Base-by-base conservation (phyloP, 2,113 vertebrate genomes). In the Oncorhynchus keta region DNA sequence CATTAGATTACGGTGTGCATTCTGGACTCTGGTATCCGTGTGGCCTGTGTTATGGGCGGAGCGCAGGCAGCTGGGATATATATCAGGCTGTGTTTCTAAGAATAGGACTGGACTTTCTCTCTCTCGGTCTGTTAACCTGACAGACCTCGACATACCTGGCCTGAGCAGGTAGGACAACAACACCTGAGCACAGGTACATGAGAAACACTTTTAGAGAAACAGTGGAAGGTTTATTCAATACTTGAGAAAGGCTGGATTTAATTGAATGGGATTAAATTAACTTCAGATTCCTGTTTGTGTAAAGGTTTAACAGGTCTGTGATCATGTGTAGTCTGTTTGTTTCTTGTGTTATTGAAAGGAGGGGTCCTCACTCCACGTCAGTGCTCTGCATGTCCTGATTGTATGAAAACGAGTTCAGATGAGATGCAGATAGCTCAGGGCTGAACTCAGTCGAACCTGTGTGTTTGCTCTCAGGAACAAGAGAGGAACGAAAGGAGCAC, bases 381-480 rank as follows among this genome's bases (percentile, higher is more conserved):
- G 59, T 22, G 51, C 59, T 24, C n/a, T 22, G n/a, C n/a, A 62
- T 62, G 14, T 14, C 16, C 49, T 18, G 51, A 55, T 62, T 24
- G 59, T 62, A 62, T 18, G 51, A 55, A 55, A 55, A 22, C 18
- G 9, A 62, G 59, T 9, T 9, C 11, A 62, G n/a, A 22, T 55
- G 1, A 55, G 3, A 22, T 62, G 9, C 11, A 62, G 12, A 18
- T 55, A 18, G 12, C 51, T 62, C 18, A 22, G 1, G n/a, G 16
- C 59, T 22, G 55, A 22, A 62, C 12, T 55, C 16, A 16, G 51
- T 14, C 12, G 9, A 35, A 48, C 48, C 8, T 55, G 26, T 68
- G 22, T 76, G 72, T 75, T 73, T 62, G 3, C 75, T 79, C 86
- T 77, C 79, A 93, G 92, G 89, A 92, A 78, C 79, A 83, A 81